Evolutionary conservation across 2,888 invertebrate species (phyloP).

Genomic region (Vesta saturnalis): DNA sequence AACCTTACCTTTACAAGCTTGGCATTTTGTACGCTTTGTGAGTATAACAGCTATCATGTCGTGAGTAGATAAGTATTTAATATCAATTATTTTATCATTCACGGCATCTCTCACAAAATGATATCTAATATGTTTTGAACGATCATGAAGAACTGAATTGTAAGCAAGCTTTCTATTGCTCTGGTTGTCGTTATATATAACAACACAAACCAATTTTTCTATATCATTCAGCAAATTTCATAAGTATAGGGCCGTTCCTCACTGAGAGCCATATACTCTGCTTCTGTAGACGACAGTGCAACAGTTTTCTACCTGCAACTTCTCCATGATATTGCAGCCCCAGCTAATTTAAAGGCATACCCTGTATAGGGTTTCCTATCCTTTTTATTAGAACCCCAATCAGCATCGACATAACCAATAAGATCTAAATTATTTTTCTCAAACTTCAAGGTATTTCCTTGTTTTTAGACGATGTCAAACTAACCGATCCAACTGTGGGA

Average conservation of each 20-base stretch:
- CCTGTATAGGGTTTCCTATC: background rate
- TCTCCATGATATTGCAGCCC: background rate
- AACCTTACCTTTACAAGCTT: no score
- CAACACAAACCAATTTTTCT: background rate
- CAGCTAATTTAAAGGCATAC: background rate
- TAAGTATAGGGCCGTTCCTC: background rate
- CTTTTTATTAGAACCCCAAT: background rate
- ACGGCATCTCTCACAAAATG: background rate
- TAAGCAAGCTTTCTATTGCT: background rate
- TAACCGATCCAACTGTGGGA: no score
- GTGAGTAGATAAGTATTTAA: no score
- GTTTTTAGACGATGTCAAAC: no score
- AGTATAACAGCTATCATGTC: no score
- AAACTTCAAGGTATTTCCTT: no score
- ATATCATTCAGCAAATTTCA: background rate
- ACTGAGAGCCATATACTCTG: background rate
- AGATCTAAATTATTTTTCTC: no score
- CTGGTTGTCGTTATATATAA: background rate
- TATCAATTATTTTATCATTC: background rate
- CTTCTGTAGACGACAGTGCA: background rate
- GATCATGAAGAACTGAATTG: background rate
- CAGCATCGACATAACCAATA: background rate
- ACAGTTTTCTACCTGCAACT: background rate
- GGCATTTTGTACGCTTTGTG: no score
- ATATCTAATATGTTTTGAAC: background rate